Evolutionary conservation across 2,888 invertebrate species (phyloP).

Genomic region (Megastigmus dorsalis): DNA sequence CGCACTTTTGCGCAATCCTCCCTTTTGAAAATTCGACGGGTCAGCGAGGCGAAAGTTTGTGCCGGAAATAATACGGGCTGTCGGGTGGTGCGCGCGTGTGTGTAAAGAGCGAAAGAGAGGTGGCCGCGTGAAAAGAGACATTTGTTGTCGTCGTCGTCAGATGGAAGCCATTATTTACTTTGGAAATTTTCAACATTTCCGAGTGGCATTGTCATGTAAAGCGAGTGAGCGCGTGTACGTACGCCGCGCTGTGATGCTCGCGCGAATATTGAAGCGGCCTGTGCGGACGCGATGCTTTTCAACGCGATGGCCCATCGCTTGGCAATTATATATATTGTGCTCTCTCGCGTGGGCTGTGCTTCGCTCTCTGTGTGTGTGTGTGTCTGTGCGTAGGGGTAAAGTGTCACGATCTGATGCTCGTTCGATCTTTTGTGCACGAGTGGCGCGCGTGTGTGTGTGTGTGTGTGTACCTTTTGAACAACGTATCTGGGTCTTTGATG

Average conservation of each 20-base stretch:
- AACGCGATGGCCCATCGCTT: not conserved
- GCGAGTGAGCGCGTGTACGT: not conserved
- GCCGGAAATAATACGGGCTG: constrained; percentile 39
- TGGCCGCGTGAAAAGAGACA: constrained; percentile 29
- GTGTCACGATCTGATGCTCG: too few relatives aligned
- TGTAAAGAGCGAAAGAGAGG: not conserved
- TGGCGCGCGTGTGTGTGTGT: too few relatives aligned
- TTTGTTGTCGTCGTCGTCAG: constrained; percentile 38
- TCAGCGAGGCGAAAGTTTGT: constrained; percentile 49
- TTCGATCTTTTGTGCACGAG: too few relatives aligned
- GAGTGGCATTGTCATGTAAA: constrained; percentile 44
- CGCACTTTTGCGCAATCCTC: constrained; percentile 30
- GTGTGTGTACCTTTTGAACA: too few relatives aligned
- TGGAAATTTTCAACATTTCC: constrained; percentile 44
- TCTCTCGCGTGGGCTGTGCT: not conserved
- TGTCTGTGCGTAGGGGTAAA: too few relatives aligned
- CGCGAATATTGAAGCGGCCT: constrained; percentile 23
- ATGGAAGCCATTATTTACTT: constrained; percentile 41
- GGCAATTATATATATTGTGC: constrained; percentile 30
- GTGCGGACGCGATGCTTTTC: constrained; percentile 10
- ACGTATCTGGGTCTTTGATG: too few relatives aligned
- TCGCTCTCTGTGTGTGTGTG: too few relatives aligned
- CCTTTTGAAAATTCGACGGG: constrained; percentile 50
- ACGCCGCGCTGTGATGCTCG: not conserved
- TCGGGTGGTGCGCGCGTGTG: not conserved